Evolutionary conservation across 2,797 vertebrate genomes (phyloP), one percentile per base, ranked within the genome.

Genomic region (Discoglossus pictus): DNA sequence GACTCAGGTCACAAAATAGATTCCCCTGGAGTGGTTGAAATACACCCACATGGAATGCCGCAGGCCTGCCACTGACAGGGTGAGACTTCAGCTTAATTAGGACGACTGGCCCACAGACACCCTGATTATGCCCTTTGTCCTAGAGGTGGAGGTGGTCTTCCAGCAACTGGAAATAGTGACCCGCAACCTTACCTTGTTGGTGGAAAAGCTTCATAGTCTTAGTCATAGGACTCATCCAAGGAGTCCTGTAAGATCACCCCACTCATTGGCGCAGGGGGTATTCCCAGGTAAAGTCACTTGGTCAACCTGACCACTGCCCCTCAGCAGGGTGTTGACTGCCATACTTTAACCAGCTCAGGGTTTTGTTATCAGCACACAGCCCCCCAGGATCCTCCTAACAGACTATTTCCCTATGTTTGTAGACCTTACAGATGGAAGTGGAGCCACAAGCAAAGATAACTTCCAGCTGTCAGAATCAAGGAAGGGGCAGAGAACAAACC

Each of bases 81-180:
- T 94, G 58, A 88, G 86, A 77, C 84, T 96, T 43, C 94, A 93
- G 77, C 86, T 94, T 51, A 87, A 88, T 70, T 92, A 91, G n/a
- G n/a, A n/a, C 50, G 86, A 94, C 69, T 85, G 90, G 10, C 83
- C 86, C 10, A 84, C 83, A 2, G 83, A 86, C 81, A 91, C 90
- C 0, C 79, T 89, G 7, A 77, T 91, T 43, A 76, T 91, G 72
- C 93, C 92, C 12, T 91, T 95, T 69, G 77, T 91, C 77, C 73
- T 93, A 73, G 87, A 91, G 44, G 91, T 92, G 72, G 88, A 92
- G 59, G 89, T 94, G 67, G 83, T 90, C 42, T 92, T 93, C 67
- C 88, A 90, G 76, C 92, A 87, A 80, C 86, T 90, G 72, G 84
- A 91, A 76, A 83, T 95, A 70, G 83, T 94, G 60, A 89, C 82